These are phyloP conservation scores for Oreochromis mossambicus DNA, from an alignment of 2,797 vertebrate genomes.

Conservation along the genomic window DNA sequence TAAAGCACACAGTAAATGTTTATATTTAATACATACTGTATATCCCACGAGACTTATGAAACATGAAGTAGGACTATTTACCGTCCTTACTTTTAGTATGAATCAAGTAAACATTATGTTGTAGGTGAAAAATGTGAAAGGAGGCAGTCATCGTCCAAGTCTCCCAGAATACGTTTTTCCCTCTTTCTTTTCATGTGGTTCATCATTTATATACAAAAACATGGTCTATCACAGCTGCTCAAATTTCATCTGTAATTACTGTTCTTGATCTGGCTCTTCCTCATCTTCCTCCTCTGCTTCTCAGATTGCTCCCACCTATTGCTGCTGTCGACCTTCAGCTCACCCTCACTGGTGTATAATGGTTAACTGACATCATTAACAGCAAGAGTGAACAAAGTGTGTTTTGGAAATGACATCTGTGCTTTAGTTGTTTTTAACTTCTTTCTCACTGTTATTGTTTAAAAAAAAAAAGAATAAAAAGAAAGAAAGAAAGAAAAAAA, in stretches of 20 bases:
- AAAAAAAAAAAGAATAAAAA: too few relatives aligned
- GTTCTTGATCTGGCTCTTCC: background rate
- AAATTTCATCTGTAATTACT: background rate
- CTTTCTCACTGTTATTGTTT: background rate
- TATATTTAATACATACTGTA: background rate
- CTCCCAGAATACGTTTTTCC: background rate
- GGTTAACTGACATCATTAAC: background rate
- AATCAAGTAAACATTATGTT: background rate
- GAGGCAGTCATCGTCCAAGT: background rate
- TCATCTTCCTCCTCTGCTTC: background rate
- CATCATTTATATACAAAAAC: background rate
- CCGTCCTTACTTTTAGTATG: background rate
- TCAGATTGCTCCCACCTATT: background rate
- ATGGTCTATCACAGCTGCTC: background rate
- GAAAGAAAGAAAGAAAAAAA: background rate
- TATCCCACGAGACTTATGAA: background rate
- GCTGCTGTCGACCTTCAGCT: background rate
- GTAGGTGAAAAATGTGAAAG: background rate
- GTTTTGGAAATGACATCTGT: background rate
- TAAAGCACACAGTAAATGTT: background rate
- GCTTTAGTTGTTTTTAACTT: background rate
- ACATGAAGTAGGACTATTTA: background rate
- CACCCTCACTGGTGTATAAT: background rate
- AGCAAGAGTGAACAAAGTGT: background rate
- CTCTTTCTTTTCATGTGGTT: background rate